Evolutionary conservation across 2,113 vertebrate genomes (phyloP), one percentile per base, ranked within the genome.

Genomic region (Paedocypris sp.): DNA sequence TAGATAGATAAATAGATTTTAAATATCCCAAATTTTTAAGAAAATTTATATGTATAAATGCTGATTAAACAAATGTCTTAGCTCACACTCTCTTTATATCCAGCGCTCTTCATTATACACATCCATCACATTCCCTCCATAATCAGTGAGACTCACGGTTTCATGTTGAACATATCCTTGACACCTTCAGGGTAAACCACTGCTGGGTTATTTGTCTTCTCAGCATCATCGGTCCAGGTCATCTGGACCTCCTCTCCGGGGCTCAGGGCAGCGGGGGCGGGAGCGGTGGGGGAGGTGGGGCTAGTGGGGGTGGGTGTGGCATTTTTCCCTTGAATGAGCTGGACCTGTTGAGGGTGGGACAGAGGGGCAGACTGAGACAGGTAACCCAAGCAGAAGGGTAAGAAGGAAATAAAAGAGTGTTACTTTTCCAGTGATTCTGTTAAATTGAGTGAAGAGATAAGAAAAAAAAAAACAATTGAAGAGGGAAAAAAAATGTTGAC

Each of bases 141-240:
- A n/a, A n/a, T n/a, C n/a, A n/a, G n/a, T n/a, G n/a, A n/a, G 11
- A 86, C 94, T 2, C 82, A 99, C 95, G 94, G 95, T 77, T 95
- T 99, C 90, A 99, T 99, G 83, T 78, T 94, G 88, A 97, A 94
- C 72, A 88, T 83, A 73, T 98, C 93, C 79, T 88, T 96, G 76
- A 88, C 86, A 23, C 70, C 83, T 63, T 92, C 91, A 0, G 87
- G 82, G 62, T 85, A 87, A 77, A 83, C 73, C 0, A 82, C 82
- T 32, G 85, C 86, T 67, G 85, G 80, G 70, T 78, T 86, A 75
- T 84, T 91, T 61, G 84, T 85, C 76, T 91, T 94, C 18, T 73
- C 72, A 0, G 58, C 49, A 0, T 65, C 68, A 23, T 92, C 90
- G 0, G 87, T 90, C 91, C 91, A 94, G 72, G 88, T 90, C 75